Base-by-base conservation (phyloP, 2,113 vertebrate genomes). In the Tachuris rubrigastra region DNA sequence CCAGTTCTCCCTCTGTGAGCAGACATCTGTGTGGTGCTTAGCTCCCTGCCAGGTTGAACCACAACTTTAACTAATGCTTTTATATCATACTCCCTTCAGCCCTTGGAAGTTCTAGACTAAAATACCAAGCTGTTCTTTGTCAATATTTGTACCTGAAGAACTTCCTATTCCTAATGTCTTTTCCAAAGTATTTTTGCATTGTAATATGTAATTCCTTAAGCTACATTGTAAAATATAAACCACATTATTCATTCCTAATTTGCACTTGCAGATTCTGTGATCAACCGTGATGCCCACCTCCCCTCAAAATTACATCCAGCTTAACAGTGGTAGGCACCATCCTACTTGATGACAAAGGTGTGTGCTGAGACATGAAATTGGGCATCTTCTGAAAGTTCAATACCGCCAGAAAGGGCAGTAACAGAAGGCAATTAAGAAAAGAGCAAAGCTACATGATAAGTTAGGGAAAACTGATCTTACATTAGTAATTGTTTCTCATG, bases 1-100 rank as follows among this genome's bases (percentile, higher is more conserved):
- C 2, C 14, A 27, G 0, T 35, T 31, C 16, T 75, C 3, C 22
- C 2, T 0, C 17, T 33, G 6, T 55, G 27, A 62, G 16, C 10
- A 68, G 67, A 62, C 5, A 19, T 53, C 41, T 60, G 0, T 37
- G 19, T 18, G 12, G 5, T 14, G 6, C 6, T 42, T 49, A 37
- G 41, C 8, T 10, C 27, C 62, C 31, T 55, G 27, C 8, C 15
- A 28, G 11, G 9, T 66, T 52, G 72, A 46, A 58, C 13, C n/a
- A 27, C 20, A 53, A 20, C 10, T 62, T 9, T 66, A 14, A 81
- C 4, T 52, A 30, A 69, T 3, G 6, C 5, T 87, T 85, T 87
- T 60, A 17, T 33, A 42, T 39, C 12, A 16, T 66, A 27, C 2
- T 69, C 4, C 19, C 9, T 52, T 75, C n/a, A 82, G 10, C 39